phyloP scores from a whole-genome alignment of 1,140 invertebrate genomes.

The Piezodorus guildinii region DNA sequence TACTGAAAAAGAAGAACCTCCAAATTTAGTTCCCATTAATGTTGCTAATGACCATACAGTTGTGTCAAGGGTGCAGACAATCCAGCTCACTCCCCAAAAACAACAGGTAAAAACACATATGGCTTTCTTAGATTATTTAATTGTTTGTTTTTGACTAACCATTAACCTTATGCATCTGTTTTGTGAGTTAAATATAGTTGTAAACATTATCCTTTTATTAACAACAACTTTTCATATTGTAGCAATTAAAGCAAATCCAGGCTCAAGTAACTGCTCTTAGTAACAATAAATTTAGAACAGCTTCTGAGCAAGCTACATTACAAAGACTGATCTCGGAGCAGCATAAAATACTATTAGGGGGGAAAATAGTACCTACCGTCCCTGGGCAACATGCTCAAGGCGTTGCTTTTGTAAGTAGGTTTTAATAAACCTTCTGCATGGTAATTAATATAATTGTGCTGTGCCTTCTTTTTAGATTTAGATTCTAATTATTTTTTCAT shows the following conservation, averaged over 20 bases:
- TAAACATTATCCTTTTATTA: neutral
- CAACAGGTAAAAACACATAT: conserved; percentile 35
- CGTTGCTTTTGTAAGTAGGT: conserved; percentile 30
- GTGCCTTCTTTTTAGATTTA: too few species aligned
- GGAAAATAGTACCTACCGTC: conserved; percentile 46
- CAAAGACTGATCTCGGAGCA: conserved; percentile 46
- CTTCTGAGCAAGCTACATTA: conserved; percentile 38
- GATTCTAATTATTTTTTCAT: too few species aligned
- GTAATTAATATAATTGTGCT: neutral
- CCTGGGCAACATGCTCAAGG: conserved; percentile 33
- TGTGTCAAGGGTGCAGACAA: conserved; percentile 43
- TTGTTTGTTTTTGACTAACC: too few species aligned
- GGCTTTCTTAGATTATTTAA: neutral
- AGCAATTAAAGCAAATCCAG: conserved; percentile 46
- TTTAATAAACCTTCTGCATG: conserved; percentile 4
- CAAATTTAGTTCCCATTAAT: conserved; percentile 22
- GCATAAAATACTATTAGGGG: conserved; percentile 46
- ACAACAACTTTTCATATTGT: conserved; percentile 13
- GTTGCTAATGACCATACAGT: conserved; percentile 17
- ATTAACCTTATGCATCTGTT: neutral
- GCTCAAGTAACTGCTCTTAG: conserved; percentile 45
- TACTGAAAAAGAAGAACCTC: conserved; percentile 20
- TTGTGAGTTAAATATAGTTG: neutral
- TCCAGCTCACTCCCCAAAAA: conserved; percentile 47
- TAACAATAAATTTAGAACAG: conserved; percentile 35